Base-by-base conservation (phyloP, 2,797 vertebrate genomes). In the Hipposideros larvatus region DNA sequence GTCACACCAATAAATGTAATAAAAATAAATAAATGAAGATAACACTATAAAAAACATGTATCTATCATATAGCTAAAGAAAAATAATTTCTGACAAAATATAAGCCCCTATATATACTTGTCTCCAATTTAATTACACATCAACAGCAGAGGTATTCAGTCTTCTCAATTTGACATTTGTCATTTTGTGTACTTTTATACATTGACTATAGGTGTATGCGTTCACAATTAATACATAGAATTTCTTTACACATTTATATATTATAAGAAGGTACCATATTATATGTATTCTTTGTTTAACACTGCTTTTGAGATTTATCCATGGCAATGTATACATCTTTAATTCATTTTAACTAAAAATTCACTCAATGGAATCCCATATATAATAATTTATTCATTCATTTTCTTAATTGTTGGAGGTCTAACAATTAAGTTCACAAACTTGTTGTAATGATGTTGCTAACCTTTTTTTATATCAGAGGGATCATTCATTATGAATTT, bases 311-410 rank as follows among this genome's bases (percentile, higher is more conserved):
- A 91, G 6, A 5, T 71, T 90, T 87, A 79, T 34, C 19, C 14
- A 79, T 70, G n/a, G 0, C 46, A 24, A 37, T 75, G 24, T 83
- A 79, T 37, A 51, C 57, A 61, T 59, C n/a, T 41, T 90, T 68
- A 87, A 78, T 59, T 93, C 5, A 59, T 70, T 48, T 90, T 57
- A 87, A 83, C 14, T 82, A 61, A 75, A 93, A 63, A 55, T n/a
- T 43, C 53, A 70, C 46, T 13, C 41, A 94, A 5, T 18, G 11
- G 0, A 68, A 74, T 70, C 2, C 6, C 8, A 73, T 21, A 34
- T 43, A 28, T 5, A 41, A 43, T 16, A 10, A 63, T 31, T 28
- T 43, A n/a, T 93, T 78, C 4, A 63, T 7, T 82, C 11, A 34
- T 89, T 22, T 90, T 77, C 31, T 43, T 21, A 77, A 43, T 43